phyloP scores from a whole-genome alignment of 1,140 invertebrate genomes.

The Panulirus ornatus region DNA sequence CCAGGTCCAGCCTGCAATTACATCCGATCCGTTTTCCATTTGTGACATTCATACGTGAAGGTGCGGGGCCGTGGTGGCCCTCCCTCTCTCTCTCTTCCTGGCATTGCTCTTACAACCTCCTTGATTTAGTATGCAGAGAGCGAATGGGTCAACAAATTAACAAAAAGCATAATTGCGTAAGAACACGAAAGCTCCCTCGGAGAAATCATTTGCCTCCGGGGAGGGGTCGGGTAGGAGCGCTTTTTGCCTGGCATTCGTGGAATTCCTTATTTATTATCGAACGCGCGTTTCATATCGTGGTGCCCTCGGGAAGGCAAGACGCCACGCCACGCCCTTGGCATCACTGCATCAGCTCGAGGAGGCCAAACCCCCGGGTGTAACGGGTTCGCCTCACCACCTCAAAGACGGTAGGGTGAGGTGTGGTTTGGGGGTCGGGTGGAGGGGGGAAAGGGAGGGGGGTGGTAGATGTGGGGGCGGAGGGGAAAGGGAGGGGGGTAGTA shows the following conservation, averaged over 20 bases:
- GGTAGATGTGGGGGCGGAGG: not conserved
- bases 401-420: too few relatives aligned
- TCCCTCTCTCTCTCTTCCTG: not conserved
- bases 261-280: slow-evolving; percentile 8
- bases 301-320: not conserved
- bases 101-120: not conserved
- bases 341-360: too few relatives aligned
- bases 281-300: not conserved
- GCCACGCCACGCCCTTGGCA: too few relatives aligned
- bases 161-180: slow-evolving; percentile 39
- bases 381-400: too few relatives aligned
- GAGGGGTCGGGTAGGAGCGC: not conserved
- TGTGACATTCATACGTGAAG: not conserved
- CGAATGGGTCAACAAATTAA: slow-evolving; percentile 54
- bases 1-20: not conserved
- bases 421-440: too few relatives aligned
- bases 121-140: slow-evolving; percentile 27
- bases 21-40: not conserved
- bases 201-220: not conserved
- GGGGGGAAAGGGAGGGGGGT: too few relatives aligned
- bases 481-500: not conserved
- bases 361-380: too few relatives aligned
- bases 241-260: slow-evolving; percentile 9
- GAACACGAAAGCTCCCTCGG: slow-evolving; percentile 23
- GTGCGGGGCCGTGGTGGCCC: too few relatives aligned